phyloP scores from a whole-genome alignment of 2,113 vertebrate species.

The Silurus asotus region DNA sequence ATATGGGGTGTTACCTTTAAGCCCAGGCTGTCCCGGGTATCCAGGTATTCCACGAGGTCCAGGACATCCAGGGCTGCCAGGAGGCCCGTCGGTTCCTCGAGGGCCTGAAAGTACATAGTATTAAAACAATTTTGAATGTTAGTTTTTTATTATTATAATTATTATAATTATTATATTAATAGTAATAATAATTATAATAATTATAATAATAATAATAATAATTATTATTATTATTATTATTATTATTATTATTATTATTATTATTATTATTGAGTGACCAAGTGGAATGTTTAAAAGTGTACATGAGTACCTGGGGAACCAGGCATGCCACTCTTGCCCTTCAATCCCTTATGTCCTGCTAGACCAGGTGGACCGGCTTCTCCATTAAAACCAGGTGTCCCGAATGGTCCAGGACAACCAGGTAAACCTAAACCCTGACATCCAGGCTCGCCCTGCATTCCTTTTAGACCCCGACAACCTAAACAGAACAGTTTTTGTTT shows the following conservation, averaged over 20 bases:
- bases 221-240: neutral
- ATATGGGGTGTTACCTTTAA: slow-evolving; percentile 56
- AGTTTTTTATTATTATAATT: neutral
- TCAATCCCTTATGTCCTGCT: slow-evolving; percentile 53
- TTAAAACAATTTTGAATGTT: neutral
- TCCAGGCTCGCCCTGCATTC: slow-evolving; percentile 62
- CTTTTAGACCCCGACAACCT: slow-evolving; percentile 64
- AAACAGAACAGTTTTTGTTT: neutral
- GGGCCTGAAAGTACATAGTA: slow-evolving; percentile 52
- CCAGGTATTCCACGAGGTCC: slow-evolving; percentile 62
- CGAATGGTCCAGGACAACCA: slow-evolving; percentile 58
- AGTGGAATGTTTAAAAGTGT: neutral
- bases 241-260: neutral
- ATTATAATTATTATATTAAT: neutral
- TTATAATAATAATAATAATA: too few species aligned
- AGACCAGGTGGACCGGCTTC: slow-evolving; percentile 53
- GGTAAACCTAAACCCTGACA: slow-evolving; percentile 36
- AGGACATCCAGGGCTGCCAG: slow-evolving; percentile 57
- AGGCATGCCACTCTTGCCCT: slow-evolving; percentile 56
- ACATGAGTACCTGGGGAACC: slow-evolving; percentile 62
- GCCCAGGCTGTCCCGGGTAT: slow-evolving; percentile 58
- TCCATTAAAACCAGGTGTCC: slow-evolving; percentile 40
- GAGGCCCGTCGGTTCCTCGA: slow-evolving; percentile 57
- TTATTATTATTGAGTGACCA: neutral
- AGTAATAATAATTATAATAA: too few species aligned